Conservation (phyloP, 2,888 invertebrate species). For the Eupithecia tripunctaria region DNA sequence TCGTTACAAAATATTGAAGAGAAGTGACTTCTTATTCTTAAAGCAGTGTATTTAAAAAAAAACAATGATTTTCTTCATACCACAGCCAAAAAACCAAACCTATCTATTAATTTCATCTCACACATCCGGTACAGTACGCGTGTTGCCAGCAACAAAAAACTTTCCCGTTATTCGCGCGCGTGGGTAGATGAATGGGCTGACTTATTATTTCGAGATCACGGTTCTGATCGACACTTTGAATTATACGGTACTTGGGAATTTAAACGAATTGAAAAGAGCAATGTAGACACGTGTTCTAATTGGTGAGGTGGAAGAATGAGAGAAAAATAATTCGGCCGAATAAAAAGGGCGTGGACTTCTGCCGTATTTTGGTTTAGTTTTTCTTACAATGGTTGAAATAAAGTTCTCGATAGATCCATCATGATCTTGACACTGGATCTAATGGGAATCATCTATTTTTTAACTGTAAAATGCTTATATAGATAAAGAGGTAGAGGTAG, state of each 20-base stretch:
- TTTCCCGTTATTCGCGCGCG: slow-evolving; percentile 52
- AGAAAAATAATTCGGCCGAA: slow-evolving; percentile 4
- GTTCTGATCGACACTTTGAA: slow-evolving; percentile 40
- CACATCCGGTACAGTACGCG: slow-evolving; percentile 36
- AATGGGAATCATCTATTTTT: no score
- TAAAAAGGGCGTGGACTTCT: background rate
- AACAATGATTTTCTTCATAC: background rate
- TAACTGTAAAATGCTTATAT: no score
- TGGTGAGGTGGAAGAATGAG: slow-evolving; percentile 7
- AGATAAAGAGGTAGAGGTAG: no score
- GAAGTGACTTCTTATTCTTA: background rate
- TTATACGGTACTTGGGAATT: slow-evolving; percentile 37
- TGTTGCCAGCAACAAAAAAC: slow-evolving; percentile 47
- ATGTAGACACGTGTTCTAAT: slow-evolving; percentile 17
- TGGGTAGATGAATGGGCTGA: slow-evolving; percentile 59
- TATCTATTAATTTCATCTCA: slow-evolving; percentile 34
- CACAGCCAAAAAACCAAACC: slow-evolving; percentile 13
- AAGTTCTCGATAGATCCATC: no score
- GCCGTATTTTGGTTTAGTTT: background rate
- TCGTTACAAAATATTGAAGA: background rate
- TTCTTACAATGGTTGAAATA: background rate
- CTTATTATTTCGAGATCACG: slow-evolving; percentile 41
- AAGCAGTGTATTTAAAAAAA: background rate
- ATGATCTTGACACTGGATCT: no score
- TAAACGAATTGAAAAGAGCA: slow-evolving; percentile 26